Conservation (phyloP, 2,888 invertebrate species). For the Hirtodrosophila duncani region DNA sequence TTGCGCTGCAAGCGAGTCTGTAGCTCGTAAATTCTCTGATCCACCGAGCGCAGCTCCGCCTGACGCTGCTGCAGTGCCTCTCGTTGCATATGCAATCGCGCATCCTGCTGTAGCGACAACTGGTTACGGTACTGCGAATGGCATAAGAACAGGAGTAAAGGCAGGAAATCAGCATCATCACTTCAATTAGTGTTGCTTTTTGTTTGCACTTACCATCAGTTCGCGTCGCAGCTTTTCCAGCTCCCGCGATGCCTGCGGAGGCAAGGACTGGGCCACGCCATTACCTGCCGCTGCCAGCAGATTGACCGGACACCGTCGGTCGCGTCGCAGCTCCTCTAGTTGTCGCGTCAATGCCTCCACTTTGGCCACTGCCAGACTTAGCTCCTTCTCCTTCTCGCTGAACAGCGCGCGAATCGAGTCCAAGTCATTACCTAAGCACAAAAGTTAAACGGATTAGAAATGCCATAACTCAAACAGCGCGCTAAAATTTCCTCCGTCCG, state of each 20-base stretch:
- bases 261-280: constrained; percentile 79
- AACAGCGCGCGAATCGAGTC: constrained; percentile 97
- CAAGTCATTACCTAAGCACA: constrained; percentile 89
- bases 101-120: constrained; percentile 95
- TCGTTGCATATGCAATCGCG: constrained; percentile 91
- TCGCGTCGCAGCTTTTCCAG: constrained; percentile 94
- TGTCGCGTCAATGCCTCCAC: constrained; percentile 97
- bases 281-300: constrained; percentile 68
- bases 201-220: constrained; percentile 85
- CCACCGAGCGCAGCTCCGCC: constrained; percentile 94
- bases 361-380: constrained; percentile 97
- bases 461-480: constrained; percentile 5
- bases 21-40: constrained; percentile 94
- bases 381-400: constrained; percentile 98
- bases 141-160: not conserved
- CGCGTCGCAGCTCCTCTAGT: constrained; percentile 91
- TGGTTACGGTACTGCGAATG: constrained; percentile 93
- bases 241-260: constrained; percentile 89
- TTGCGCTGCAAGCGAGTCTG: constrained; percentile 94
- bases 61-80: constrained; percentile 92
- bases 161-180: constrained; percentile 11
- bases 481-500: not conserved
- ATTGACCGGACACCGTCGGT: constrained; percentile 81
- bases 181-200: not conserved
- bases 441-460: constrained; percentile 7